Conservation (phyloP, 1,140 invertebrate species). For the Drosophila simulans region DNA sequence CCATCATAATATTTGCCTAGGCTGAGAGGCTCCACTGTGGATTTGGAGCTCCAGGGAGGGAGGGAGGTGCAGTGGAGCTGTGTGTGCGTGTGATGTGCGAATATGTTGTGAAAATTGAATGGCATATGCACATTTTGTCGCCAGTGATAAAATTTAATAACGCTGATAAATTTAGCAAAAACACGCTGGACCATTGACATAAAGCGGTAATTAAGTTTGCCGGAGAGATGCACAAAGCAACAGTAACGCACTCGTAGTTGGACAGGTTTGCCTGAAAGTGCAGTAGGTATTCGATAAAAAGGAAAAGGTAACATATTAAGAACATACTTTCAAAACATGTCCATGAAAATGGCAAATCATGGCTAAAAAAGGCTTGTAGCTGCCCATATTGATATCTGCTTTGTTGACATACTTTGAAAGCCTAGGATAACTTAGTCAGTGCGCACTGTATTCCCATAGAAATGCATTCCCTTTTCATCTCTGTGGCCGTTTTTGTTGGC, state of each 20-base stretch:
- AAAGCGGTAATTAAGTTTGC: conserved; percentile 84
- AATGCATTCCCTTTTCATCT: conserved; percentile 55
- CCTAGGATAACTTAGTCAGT: not conserved
- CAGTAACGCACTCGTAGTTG: conserved; percentile 26
- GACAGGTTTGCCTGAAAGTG: conserved; percentile 25
- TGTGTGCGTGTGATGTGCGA: conserved; percentile 69
- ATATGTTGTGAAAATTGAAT: conserved; percentile 83
- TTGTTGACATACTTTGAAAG: too few relatives aligned
- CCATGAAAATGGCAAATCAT: too few relatives aligned
- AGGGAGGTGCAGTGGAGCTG: conserved; percentile 28
- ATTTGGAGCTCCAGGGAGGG: not conserved
- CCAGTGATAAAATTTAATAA: conserved; percentile 84
- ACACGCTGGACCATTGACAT: conserved; percentile 83
- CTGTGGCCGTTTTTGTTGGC: conserved; percentile 31
- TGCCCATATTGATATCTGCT: too few relatives aligned
- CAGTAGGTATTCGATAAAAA: conserved; percentile 12
- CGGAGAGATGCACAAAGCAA: conserved; percentile 56
- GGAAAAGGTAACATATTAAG: not conserved
- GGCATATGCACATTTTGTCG: conserved; percentile 82
- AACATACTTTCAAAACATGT: too few relatives aligned
- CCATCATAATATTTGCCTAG: conserved; percentile 83
- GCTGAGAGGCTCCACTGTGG: conserved; percentile 31
- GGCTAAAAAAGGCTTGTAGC: too few relatives aligned
- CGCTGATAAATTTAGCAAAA: conserved; percentile 84
- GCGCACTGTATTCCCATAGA: conserved; percentile 56